Evolutionary conservation across 1,140 invertebrate genomes (phyloP), one percentile per base, ranked within the genome.

Genomic region (Drosophila mayri): DNA sequence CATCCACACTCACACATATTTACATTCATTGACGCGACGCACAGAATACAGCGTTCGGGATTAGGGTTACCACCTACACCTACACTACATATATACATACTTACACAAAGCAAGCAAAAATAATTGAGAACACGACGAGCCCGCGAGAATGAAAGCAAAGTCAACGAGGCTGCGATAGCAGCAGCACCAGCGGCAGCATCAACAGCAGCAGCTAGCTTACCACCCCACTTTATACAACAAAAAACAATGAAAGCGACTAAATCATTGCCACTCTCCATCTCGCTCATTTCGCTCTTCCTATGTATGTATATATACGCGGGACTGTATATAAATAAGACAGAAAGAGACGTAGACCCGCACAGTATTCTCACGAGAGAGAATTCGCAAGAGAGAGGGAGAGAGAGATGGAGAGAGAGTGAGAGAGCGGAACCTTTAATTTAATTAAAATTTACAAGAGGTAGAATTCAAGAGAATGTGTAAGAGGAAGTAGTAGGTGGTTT

Each of bases 251-350:
- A 76, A 80, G 80, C 55, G 58, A 74, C 61, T 62, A 73, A 90
- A 90, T 88, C 81, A 84, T 84, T 90, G 73, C 81, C 85, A 81
- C 76, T 58, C 60, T 76, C 44, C 38, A 62, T 84, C 84, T 80
- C 84, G 73, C 68, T 88, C 77, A 44, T 38, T 60, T 30, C 38
- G 40, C 68, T 28, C 40, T 28, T 52, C 16, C 14, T 58, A 25
- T 58, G 20, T 60, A 38, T n/a, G n/a, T 11, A 32, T 18, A 16
- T 30, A 20, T 49, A 30, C 38, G 30, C 8, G 37, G 41, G 8
- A n/a, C 22, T 66, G 38, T 54, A 63, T 30, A 38, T 55, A 55
- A 37, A 38, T 22, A 25, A 32, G 41, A 32, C 22, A 67, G 50
- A 67, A 37, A 46, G 62, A 76, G 73, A 76, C 32, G 38, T 28